Conservation (phyloP, 2,113 vertebrate species). For the Pseudolaguvia tuberculata region DNA sequence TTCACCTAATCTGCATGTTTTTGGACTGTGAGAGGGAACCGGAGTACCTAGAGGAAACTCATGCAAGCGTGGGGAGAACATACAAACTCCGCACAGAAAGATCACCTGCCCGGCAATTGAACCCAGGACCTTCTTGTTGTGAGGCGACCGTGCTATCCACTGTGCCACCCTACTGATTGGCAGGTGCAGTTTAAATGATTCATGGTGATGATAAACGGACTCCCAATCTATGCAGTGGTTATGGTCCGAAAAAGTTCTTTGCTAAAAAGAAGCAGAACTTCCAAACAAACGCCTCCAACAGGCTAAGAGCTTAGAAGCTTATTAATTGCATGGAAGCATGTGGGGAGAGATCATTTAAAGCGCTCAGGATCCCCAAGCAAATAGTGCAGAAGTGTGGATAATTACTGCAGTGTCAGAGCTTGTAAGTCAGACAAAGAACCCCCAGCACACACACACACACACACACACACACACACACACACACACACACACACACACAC, state of each 20-base stretch:
- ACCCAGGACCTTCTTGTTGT: too few relatives aligned
- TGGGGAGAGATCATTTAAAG: background rate
- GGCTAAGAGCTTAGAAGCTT: background rate
- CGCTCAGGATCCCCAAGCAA: background rate
- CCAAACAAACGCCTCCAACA: constrained; percentile 19
- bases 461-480: constrained; percentile 3
- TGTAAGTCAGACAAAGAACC: constrained; percentile 24
- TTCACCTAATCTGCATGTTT: too few relatives aligned
- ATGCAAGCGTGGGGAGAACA: too few relatives aligned
- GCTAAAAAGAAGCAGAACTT: background rate
- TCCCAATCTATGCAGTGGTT: background rate
- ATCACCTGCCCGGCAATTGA: too few relatives aligned
- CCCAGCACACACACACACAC: constrained; percentile 10
- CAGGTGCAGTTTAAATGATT: background rate
- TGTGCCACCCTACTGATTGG: too few relatives aligned
- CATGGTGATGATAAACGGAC: background rate
- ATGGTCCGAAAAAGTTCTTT: background rate
- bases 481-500: constrained; percentile 7
- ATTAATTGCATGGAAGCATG: background rate
- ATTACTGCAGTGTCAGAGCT: constrained; percentile 19
- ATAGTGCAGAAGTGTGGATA: background rate
- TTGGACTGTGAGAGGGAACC: too few relatives aligned
- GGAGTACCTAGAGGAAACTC: too few relatives aligned
- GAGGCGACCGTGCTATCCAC: too few relatives aligned
- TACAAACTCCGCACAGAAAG: too few relatives aligned